Base-by-base conservation (phyloP, 2,888 invertebrate species). In the Entomobrya multifasciata region DNA sequence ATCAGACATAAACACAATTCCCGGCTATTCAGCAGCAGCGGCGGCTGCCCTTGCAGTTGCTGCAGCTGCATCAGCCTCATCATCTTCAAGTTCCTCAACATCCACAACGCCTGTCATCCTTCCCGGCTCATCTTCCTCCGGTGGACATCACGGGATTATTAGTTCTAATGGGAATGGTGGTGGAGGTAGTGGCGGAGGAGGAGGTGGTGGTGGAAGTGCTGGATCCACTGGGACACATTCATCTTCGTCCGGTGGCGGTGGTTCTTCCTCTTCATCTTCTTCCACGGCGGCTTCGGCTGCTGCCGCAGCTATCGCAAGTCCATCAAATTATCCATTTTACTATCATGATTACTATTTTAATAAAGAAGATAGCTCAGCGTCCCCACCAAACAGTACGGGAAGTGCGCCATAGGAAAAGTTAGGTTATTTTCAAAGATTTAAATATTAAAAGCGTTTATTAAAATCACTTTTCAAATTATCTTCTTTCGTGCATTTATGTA, bases 1-100 rank as follows among this genome's bases (percentile, higher is more conserved):
- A 99, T 94, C 98, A 99, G 94, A 97, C 97, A 96, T 97, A 97
- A 97, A 96, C 90, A 90, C 87, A 60, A 77, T 90, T 67, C 89
- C 89, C 13, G 89, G 88, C 44, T 90, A 91, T 74, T 90, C 90
- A 0, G 91, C 91, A n/a, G 90, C 90, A 5, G 90, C 90, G 3
- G 90, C 90, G 8, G 90, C 91, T 3, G 90, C 89, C 4, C 67
- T 88, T 15, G 90, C 89, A n/a, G 90, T 88, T 15, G 90, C 90
- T 20, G 90, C 90, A 0, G 77, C 89, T 5, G 88, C 89, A 25
- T 87, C 87, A 74, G 87, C 88, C 72, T 77, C 86, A 30, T 82
- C 82, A 25, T 82, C 88, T 20, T 72, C 78, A 62, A 72, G 72
- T 67, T 83, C 86, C 67, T 86, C 86, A 36, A 55, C 80, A 22